Percentiles rank a stretch among this genome's conserved stretches.
Evolutionary conservation across 2,888 invertebrate genomes (phyloP).

Genomic region (Yponomeuta sedellus): DNA sequence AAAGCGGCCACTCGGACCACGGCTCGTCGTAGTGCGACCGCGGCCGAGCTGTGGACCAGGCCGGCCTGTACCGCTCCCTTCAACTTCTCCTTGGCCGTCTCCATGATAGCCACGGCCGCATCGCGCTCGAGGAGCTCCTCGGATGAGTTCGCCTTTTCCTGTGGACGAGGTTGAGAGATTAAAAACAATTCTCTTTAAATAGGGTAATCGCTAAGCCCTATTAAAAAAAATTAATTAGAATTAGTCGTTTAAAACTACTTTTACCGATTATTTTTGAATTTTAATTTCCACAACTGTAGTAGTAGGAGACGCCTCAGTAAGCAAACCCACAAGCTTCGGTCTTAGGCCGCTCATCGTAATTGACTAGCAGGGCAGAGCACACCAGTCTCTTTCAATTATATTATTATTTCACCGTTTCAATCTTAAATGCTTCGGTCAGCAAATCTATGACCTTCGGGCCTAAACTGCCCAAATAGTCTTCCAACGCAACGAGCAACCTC

Average conservation of each 20-base stretch:
- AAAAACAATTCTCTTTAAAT: background rate
- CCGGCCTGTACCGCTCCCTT: constrained; percentile 86
- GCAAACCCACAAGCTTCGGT: no score
- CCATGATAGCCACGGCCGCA: constrained; percentile 84
- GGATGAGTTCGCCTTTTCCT: constrained; percentile 81
- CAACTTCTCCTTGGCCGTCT: constrained; percentile 90
- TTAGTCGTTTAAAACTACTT: no score
- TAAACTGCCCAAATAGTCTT: constrained; percentile 88
- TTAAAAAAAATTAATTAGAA: no score
- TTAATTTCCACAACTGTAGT: no score
- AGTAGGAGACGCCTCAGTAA: no score
- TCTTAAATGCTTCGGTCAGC: constrained; percentile 84
- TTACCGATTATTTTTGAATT: no score
- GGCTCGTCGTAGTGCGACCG: constrained; percentile 83
- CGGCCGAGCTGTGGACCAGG: constrained; percentile 76
- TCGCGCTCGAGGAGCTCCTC: constrained; percentile 85
- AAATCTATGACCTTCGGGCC: constrained; percentile 87
- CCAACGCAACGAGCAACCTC: constrained; percentile 86
- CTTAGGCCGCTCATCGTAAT: no score
- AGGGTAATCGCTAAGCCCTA: no score
- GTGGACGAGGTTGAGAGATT: background rate
- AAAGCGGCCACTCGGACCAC: constrained; percentile 86
- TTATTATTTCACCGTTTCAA: constrained; percentile 78
- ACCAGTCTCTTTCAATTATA: background rate
- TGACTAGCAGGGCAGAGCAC: background rate